Percentiles rank a stretch among this genome's conserved stretches.
Evolutionary conservation across 1,140 invertebrate genomes (phyloP).

Genomic region (Diabrotica undecimpunctata): DNA sequence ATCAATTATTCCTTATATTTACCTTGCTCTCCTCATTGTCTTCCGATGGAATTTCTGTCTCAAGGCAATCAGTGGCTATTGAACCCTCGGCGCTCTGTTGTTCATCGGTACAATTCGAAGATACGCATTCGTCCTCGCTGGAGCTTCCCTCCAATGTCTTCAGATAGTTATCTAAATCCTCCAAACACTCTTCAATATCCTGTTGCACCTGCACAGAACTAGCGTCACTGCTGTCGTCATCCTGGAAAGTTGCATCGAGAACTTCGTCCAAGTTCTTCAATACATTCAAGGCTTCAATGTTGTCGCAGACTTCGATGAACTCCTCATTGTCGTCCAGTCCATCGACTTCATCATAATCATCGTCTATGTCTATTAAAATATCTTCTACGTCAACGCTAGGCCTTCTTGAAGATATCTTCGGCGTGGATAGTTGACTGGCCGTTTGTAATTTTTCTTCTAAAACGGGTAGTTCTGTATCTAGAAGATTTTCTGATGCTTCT

Average conservation of each 20-base stretch:
- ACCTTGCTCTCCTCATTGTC: background rate
- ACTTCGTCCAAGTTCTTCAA: conserved; percentile 38
- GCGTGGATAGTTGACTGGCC: conserved; percentile 12
- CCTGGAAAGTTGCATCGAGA: conserved; percentile 35
- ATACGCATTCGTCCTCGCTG: conserved; percentile 22
- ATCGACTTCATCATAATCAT: conserved; percentile 21
- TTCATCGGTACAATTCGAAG: conserved; percentile 14
- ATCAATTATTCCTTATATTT: background rate
- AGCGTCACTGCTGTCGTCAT: conserved; percentile 17
- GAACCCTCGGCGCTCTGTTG: conserved; percentile 12
- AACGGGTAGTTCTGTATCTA: conserved; percentile 41
- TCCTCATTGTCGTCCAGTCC: conserved; percentile 12
- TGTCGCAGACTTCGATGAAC: conserved; percentile 29
- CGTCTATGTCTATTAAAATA: conserved; percentile 42
- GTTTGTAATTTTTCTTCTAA: conserved; percentile 40
- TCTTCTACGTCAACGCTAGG: conserved; percentile 40
- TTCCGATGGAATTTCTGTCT: background rate
- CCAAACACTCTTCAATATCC: conserved; percentile 41
- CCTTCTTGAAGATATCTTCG: conserved; percentile 23
- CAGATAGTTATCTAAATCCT: conserved; percentile 45
- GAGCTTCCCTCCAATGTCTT: conserved; percentile 27
- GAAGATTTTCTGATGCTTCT: conserved; percentile 33
- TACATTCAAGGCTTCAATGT: conserved; percentile 36
- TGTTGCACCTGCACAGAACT: conserved; percentile 23
- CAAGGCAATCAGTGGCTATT: background rate